A percentile compares a stretch with the other conserved stretches of the same genome.
phyloP scores from a whole-genome alignment of 2,888 invertebrate species.

The Thelaira solivaga region DNA sequence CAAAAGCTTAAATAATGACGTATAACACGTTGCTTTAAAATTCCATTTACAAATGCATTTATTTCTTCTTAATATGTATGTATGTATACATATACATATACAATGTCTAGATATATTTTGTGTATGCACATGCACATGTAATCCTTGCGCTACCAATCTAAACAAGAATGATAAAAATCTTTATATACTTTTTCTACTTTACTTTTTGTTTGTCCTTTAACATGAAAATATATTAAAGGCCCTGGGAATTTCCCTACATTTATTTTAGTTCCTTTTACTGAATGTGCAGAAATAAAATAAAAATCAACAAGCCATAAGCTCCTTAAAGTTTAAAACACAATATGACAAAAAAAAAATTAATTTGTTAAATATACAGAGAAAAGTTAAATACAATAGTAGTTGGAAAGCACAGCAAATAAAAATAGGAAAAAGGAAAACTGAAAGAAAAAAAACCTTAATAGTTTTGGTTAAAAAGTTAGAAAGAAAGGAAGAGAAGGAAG shows the following conservation, averaged over 20 bases:
- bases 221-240: constrained; percentile 40
- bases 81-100: not conserved
- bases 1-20: not conserved
- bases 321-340: constrained; percentile 35
- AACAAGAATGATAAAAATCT: constrained; percentile 2
- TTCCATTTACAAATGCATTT: constrained; percentile 8
- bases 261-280: constrained; percentile 23
- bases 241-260: constrained; percentile 53
- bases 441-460: too few relatives aligned
- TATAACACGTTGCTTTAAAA: constrained; percentile 44
- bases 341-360: constrained; percentile 8
- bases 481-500: not conserved
- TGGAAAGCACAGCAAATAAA: constrained; percentile 4
- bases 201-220: not conserved
- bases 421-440: constrained; percentile 21
- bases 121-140: not conserved
- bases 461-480: not conserved
- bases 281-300: constrained; percentile 41
- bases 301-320: constrained; percentile 38
- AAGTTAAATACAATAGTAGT: constrained; percentile 32
- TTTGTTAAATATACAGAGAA: constrained; percentile 14
- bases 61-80: not conserved
- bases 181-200: constrained; percentile 13
- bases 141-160: not conserved
- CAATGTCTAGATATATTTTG: too few relatives aligned